Base-by-base conservation (phyloP, 2,113 vertebrate species). In the Phaethornis superciliosus region DNA sequence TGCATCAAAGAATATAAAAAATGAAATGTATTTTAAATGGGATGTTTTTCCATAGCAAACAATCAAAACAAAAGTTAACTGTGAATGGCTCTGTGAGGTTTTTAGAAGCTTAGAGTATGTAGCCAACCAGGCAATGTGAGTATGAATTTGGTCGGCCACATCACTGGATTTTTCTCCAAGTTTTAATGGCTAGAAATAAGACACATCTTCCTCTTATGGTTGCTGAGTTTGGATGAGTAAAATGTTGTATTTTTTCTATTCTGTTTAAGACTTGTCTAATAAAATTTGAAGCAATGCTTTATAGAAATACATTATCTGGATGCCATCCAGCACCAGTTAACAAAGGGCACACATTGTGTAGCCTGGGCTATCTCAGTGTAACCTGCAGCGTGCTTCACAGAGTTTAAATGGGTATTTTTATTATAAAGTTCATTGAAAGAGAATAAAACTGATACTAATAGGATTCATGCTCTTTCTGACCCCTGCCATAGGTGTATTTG, bases 71-170 rank as follows among this genome's bases (percentile, higher is more conserved):
- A 6, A 67, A 40, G 37, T 44, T 49, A 56, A 2, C 35, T 37
- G 44, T 32, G 40, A 30, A 33, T 20, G 17, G 8, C 52, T 78
- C 7, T 1, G 23, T n/a, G 55, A 51, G 24, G 46, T 63, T 70
- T 63, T 64, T 9, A 65, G 9, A 83, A 84, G 44, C 3, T 15
- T 20, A 47, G n/a, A 40, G 7, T 11, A 65, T 58, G 49, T 4
- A 9, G 62, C 9, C 52, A 54, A 52, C 47, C 18, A 40, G 30
- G 37, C 22, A 56, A 46, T 0, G 2, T 0, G 15, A 52, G 7
- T 12, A 56, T 10, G 14, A 65, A 51, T 52, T n/a, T 28, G 10
- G 26, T 70, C 77, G 84, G 55, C 32, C 11, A 75, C 33, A 77
- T n/a, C 47, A 42, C 35, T 40, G 24, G 4, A 18, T 10, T 44